phyloP scores from a whole-genome alignment of 2,113 vertebrate genomes.

The Passer domesticus region DNA sequence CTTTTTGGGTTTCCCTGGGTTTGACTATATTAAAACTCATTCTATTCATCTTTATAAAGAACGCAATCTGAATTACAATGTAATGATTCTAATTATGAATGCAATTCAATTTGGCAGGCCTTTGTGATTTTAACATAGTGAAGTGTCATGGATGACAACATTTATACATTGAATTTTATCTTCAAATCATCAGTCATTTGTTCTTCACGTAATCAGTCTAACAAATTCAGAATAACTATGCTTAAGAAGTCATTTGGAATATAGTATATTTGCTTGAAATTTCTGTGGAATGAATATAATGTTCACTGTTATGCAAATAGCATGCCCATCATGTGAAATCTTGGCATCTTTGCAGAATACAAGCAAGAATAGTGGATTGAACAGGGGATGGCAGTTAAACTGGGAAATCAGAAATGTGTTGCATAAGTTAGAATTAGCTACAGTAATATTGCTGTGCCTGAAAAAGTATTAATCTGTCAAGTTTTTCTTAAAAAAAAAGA shows the following conservation, averaged over 20 bases:
- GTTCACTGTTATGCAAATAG: conserved; percentile 34
- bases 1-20: conserved; percentile 7
- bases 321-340: neutral
- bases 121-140: conserved; percentile 31
- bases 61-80: conserved; percentile 64
- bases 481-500: conserved; percentile 5
- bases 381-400: conserved; percentile 16
- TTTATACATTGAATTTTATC: conserved; percentile 57
- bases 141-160: conserved; percentile 22
- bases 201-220: conserved; percentile 25
- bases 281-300: conserved; percentile 21
- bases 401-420: neutral
- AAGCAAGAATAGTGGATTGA: neutral
- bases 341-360: neutral
- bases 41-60: conserved; percentile 49
- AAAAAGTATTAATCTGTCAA: neutral
- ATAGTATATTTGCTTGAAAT: conserved; percentile 15
- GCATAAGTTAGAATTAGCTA: conserved; percentile 27
- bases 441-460: neutral
- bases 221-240: conserved; percentile 26
- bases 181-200: conserved; percentile 49
- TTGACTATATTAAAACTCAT: conserved; percentile 17
- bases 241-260: conserved; percentile 35
- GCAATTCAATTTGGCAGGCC: conserved; percentile 41
- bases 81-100: conserved; percentile 58